Conservation (phyloP, 1,140 invertebrate species). For the Trachymyrmex septentrionalis region DNA sequence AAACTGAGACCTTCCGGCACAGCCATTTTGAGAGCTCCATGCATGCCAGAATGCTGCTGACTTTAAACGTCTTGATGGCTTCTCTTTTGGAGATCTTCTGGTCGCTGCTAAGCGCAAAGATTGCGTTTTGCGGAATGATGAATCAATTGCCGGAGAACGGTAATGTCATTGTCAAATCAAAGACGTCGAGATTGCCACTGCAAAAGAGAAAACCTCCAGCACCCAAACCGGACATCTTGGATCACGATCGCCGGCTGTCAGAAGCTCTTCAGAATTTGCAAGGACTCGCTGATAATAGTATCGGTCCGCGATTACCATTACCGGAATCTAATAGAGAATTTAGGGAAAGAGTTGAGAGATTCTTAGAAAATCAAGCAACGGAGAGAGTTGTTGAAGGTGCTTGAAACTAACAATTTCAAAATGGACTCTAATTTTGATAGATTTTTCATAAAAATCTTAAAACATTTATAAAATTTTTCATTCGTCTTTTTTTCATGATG, state of each 20-base stretch:
- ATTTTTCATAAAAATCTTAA: not conserved
- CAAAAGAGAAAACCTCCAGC: slow-evolving; percentile 65
- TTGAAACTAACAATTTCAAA: not conserved
- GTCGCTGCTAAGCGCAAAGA: slow-evolving; percentile 88
- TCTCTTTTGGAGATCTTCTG: slow-evolving; percentile 88
- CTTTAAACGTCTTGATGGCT: slow-evolving; percentile 88
- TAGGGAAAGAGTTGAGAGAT: slow-evolving; percentile 81
- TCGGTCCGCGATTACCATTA: slow-evolving; percentile 75
- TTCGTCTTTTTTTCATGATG: not conserved
- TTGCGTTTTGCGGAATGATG: slow-evolving; percentile 88
- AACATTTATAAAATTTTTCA: not conserved
- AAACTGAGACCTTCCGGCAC: slow-evolving; percentile 44
- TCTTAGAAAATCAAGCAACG: slow-evolving; percentile 79
- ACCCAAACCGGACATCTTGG: slow-evolving; percentile 77
- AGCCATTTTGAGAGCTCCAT: not conserved
- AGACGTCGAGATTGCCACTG: not conserved
- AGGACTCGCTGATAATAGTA: slow-evolving; percentile 44
- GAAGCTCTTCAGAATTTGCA: slow-evolving; percentile 79
- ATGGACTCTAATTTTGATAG: not conserved
- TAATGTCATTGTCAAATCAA: slow-evolving; percentile 17
- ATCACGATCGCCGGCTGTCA: slow-evolving; percentile 77
- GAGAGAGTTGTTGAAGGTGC: slow-evolving; percentile 73
- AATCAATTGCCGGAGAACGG: slow-evolving; percentile 87
- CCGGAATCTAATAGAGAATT: slow-evolving; percentile 80
- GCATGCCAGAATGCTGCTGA: slow-evolving; percentile 80